Percentiles rank a stretch among this genome's conserved stretches.
phyloP scores from a whole-genome alignment of 2,797 vertebrate genomes.

The Carapus acus region DNA sequence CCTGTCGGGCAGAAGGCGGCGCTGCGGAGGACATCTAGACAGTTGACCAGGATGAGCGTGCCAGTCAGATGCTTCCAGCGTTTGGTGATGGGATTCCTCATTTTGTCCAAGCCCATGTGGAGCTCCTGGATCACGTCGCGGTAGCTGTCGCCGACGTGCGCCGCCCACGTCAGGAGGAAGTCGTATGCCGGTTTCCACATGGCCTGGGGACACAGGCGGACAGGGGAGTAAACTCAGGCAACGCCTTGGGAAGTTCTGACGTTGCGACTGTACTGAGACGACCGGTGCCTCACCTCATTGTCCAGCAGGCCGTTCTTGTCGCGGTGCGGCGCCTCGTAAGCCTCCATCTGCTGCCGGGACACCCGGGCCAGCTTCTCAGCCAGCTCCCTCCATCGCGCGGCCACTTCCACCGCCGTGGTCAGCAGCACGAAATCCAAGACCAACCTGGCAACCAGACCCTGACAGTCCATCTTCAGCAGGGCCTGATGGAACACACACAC shows the following conservation, averaged over 20 bases:
- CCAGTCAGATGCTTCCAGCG: slow-evolving; percentile 96
- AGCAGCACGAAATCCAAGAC: slow-evolving; percentile 91
- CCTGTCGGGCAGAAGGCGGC: slow-evolving; percentile 85
- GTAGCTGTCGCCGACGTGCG: slow-evolving; percentile 93
- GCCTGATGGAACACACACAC: slow-evolving; percentile 69
- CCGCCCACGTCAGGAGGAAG: slow-evolving; percentile 94
- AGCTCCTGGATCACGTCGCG: slow-evolving; percentile 95
- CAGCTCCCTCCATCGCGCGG: slow-evolving; percentile 92
- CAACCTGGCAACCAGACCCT: slow-evolving; percentile 88
- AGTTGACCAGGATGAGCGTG: slow-evolving; percentile 89
- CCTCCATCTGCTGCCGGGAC: slow-evolving; percentile 93
- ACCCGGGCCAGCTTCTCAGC: slow-evolving; percentile 89
- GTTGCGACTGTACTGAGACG: too few relatives aligned
- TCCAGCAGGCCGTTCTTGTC: slow-evolving; percentile 85
- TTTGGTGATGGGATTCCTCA: slow-evolving; percentile 95
- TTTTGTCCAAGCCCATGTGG: slow-evolving; percentile 88
- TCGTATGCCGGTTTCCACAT: slow-evolving; percentile 99
- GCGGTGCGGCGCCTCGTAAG: slow-evolving; percentile 89
- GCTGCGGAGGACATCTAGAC: slow-evolving; percentile 83
- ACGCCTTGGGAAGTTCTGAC: not conserved
- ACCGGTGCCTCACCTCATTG: slow-evolving; percentile 78
- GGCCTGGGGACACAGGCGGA: slow-evolving; percentile 66
- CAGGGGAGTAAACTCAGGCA: too few relatives aligned
- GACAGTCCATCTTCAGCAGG: slow-evolving; percentile 94
- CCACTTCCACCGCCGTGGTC: slow-evolving; percentile 93